Conservation (phyloP, 1,140 invertebrate genomes). For the Drosophila arizonae region DNA sequence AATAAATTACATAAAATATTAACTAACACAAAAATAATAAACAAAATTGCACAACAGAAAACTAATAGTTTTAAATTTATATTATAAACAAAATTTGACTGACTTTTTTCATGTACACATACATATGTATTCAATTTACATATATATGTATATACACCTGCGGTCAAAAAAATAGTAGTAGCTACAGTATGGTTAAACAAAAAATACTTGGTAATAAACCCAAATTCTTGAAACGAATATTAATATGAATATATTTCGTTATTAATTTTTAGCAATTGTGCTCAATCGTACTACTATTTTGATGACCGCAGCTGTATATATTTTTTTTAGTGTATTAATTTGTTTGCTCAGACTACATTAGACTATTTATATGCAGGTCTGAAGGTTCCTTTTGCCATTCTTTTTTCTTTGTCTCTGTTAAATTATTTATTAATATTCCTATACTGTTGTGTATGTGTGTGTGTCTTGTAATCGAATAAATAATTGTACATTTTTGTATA, state of each 20-base stretch:
- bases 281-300: no score
- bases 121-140: slow-evolving; percentile 47
- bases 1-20: slow-evolving; percentile 32
- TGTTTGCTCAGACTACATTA: slow-evolving; percentile 73
- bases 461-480: slow-evolving; percentile 30
- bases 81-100: slow-evolving; percentile 44
- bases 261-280: no score
- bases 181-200: no score
- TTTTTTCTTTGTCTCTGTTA: slow-evolving; percentile 30
- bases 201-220: no score
- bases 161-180: no score
- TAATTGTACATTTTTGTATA: neutral
- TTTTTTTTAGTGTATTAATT: slow-evolving; percentile 56
- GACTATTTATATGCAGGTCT: slow-evolving; percentile 70
- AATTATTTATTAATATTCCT: slow-evolving; percentile 52
- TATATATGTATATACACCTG: slow-evolving; percentile 20
- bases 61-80: slow-evolving; percentile 3
- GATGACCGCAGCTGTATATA: slow-evolving; percentile 6
- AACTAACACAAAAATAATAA: slow-evolving; percentile 19
- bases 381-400: slow-evolving; percentile 9
- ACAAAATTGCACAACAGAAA: slow-evolving; percentile 29
- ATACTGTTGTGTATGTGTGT: slow-evolving; percentile 25
- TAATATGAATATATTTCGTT: no score
- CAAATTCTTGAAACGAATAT: no score
- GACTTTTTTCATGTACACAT: slow-evolving; percentile 23